These are phyloP conservation scores for Platysteira castanea DNA, from an alignment of 2,113 vertebrate species.

Conservation along the genomic window DNA sequence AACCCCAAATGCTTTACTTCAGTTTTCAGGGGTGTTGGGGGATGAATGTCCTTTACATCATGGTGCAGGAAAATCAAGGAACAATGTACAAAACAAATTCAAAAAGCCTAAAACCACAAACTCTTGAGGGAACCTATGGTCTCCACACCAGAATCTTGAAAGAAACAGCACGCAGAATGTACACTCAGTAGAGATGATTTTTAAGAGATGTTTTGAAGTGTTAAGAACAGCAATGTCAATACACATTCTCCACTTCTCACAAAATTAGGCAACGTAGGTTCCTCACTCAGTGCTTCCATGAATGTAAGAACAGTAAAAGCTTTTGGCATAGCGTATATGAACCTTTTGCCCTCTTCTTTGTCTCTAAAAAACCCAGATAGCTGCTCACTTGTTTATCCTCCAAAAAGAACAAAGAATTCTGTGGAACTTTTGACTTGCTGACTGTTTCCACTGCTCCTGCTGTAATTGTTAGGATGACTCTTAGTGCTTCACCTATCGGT, in stretches of 20 bases:
- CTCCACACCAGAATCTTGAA: not conserved
- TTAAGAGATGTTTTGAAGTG: not conserved
- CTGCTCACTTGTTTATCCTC: not conserved
- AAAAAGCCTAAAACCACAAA: not conserved
- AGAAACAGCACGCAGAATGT: not conserved
- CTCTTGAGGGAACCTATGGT: not conserved
- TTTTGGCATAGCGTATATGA: not conserved
- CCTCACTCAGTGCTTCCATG: not conserved
- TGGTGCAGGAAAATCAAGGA: not conserved
- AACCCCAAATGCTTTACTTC: not conserved
- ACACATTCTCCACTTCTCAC: not conserved
- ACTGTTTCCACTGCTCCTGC: not conserved
- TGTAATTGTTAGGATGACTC: not conserved
- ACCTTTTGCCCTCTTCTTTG: not conserved
- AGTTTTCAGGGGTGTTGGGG: fast-evolving
- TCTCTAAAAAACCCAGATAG: not conserved
- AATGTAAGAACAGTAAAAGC: not conserved
- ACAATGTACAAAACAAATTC: not conserved
- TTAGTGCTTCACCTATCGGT: not conserved
- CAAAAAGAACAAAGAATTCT: not conserved
- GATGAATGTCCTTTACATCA: not conserved
- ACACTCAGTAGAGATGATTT: not conserved
- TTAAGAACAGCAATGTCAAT: not conserved
- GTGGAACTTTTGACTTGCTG: not conserved
- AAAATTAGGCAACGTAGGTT: not conserved